A percentile compares a stretch with the other conserved stretches of the same genome.
Conservation (phyloP, 1,140 invertebrate species). For the Sitodiplosis mosellana region DNA sequence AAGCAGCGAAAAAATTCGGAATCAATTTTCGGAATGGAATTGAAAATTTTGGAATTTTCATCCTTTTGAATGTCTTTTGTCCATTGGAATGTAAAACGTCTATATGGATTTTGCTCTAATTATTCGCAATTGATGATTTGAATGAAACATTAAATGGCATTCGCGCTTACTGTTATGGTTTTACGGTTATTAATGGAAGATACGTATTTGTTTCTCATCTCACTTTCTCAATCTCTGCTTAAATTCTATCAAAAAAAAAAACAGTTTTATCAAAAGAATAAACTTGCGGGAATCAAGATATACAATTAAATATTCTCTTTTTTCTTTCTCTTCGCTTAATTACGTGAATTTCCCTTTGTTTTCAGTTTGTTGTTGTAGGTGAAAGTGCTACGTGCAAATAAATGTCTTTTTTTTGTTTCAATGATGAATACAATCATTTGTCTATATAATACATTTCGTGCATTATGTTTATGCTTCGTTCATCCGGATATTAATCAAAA, state of each 20-base stretch:
- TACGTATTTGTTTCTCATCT: background rate
- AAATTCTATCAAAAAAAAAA: background rate
- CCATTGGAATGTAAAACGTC: background rate
- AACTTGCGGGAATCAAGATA: background rate
- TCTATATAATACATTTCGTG: background rate
- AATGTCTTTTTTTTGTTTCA: too few species aligned
- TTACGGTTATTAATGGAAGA: background rate
- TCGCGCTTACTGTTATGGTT: background rate
- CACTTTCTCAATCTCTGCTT: background rate
- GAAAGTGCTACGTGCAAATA: too few species aligned
- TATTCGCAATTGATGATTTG: background rate
- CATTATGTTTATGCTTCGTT: background rate
- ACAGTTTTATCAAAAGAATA: too few species aligned
- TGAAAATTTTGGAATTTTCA: too few species aligned
- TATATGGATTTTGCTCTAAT: background rate
- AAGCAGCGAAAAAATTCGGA: too few species aligned
- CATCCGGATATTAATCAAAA: background rate
- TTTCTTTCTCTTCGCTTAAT: too few species aligned
- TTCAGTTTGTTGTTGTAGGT: too few species aligned
- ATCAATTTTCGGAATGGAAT: too few species aligned
- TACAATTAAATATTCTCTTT: background rate
- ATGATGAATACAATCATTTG: background rate
- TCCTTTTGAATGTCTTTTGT: too few species aligned
- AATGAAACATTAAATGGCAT: background rate
- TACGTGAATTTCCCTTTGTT: too few species aligned